A percentile compares a stretch with the other conserved stretches of the same genome.
These are phyloP conservation scores for Drosophila silvestris DNA, from an alignment of 2,888 invertebrate species.

Conservation along the genomic window DNA sequence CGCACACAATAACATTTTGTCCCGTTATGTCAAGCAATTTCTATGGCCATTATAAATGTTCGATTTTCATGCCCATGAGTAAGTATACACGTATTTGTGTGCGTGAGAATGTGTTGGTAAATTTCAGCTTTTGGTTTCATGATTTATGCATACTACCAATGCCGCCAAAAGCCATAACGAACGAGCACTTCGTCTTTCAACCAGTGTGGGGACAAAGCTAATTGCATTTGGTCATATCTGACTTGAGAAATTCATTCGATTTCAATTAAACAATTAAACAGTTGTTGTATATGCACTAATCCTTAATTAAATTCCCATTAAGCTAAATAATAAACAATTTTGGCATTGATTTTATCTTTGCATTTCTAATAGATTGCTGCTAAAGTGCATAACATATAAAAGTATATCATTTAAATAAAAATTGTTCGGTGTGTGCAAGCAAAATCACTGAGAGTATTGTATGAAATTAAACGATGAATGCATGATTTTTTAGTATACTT, in stretches of 20 bases:
- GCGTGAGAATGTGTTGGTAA: constrained; percentile 47
- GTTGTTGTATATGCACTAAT: constrained; percentile 9
- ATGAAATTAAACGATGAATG: neutral
- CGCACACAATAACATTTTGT: constrained; percentile 57
- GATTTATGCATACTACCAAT: constrained; percentile 67
- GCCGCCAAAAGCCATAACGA: constrained; percentile 40
- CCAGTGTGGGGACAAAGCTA: constrained; percentile 38
- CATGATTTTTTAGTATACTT: neutral
- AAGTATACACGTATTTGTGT: constrained; percentile 13
- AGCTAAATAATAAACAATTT: neutral
- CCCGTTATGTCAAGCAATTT: constrained; percentile 57
- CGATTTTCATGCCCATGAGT: constrained; percentile 41
- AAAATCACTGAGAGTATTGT: neutral
- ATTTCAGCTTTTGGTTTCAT: constrained; percentile 65
- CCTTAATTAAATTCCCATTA: constrained; percentile 9
- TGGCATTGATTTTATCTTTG: neutral
- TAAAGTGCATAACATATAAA: neutral
- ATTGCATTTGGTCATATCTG: constrained; percentile 64
- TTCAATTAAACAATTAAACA: constrained; percentile 52
- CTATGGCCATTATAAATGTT: constrained; percentile 65
- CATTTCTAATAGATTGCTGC: neutral
- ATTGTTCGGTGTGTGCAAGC: no score
- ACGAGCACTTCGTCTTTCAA: constrained; percentile 6
- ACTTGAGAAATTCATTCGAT: constrained; percentile 38
- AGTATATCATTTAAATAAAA: neutral